phyloP scores from a whole-genome alignment of 2,797 vertebrate species.

The Sarcophilus harrisii region DNA sequence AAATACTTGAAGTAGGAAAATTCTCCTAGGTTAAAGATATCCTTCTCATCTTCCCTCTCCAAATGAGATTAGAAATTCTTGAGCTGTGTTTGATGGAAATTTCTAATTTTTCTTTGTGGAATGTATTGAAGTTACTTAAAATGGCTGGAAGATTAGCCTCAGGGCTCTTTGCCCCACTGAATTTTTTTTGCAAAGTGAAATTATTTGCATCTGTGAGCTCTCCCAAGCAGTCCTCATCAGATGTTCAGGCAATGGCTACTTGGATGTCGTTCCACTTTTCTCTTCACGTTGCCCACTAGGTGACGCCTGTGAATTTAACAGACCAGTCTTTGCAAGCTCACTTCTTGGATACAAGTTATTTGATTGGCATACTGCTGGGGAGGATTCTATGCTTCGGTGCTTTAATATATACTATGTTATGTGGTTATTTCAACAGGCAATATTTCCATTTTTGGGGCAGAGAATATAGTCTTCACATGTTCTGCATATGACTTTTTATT shows the following conservation, averaged over 20 bases:
- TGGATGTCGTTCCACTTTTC: slow-evolving; percentile 16
- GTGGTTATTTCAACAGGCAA: background rate
- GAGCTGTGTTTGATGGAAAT: fast-evolving
- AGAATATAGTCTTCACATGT: background rate
- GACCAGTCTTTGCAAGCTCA: slow-evolving; percentile 23
- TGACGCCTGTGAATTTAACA: slow-evolving; percentile 82
- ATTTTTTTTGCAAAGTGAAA: background rate
- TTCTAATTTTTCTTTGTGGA: background rate
- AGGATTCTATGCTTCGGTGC: background rate
- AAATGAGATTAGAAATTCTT: background rate
- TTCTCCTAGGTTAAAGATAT: background rate
- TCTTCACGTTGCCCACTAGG: slow-evolving; percentile 81
- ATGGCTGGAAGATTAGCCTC: background rate
- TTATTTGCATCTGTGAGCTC: fast-evolving
- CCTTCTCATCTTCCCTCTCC: background rate
- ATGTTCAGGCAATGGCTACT: fast-evolving
- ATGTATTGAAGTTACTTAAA: fast-evolving
- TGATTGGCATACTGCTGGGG: background rate
- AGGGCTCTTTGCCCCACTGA: background rate
- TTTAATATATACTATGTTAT: background rate
- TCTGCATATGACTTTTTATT: background rate
- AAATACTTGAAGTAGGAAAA: background rate
- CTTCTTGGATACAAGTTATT: background rate
- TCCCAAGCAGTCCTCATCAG: fast-evolving
- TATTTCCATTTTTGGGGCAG: background rate